Conservation (phyloP, 2,113 vertebrate species). For the Sylvietta virens region DNA sequence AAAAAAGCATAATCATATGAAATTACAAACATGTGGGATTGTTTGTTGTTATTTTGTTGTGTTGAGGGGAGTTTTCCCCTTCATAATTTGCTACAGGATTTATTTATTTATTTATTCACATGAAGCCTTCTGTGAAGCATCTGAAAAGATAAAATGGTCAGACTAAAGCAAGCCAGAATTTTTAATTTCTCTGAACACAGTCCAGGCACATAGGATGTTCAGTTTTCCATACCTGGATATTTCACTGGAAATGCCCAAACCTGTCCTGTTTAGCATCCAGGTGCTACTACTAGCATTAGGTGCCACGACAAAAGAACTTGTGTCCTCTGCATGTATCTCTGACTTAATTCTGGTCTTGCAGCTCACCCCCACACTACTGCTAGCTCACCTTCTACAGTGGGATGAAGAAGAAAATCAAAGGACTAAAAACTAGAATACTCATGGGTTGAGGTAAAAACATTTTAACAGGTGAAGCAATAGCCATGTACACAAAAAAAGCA, state of each 20-base stretch:
- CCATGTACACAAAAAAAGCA: accelerated
- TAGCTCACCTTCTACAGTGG: accelerated
- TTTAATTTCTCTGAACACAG: not conserved
- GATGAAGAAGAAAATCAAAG: not conserved
- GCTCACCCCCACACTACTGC: not conserved
- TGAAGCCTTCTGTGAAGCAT: not conserved
- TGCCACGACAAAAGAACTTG: not conserved
- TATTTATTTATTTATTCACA: not conserved
- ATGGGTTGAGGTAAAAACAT: not conserved
- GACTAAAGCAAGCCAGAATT: not conserved
- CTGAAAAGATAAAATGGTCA: not conserved
- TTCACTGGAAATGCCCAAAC: not conserved
- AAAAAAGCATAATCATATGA: not conserved
- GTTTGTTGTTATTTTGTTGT: not conserved
- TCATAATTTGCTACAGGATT: not conserved
- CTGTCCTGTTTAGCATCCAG: not conserved
- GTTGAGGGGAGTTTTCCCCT: accelerated
- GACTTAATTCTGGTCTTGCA: not conserved
- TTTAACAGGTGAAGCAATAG: not conserved
- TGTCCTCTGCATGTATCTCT: not conserved
- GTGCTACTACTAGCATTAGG: not conserved
- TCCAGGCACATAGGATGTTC: not conserved
- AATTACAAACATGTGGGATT: not conserved
- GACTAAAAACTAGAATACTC: not conserved
- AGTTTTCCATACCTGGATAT: not conserved